Percentiles rank a stretch among this genome's conserved stretches.
These are phyloP conservation scores for Calcarius ornatus DNA, from an alignment of 2,113 vertebrate species.

Conservation along the genomic window DNA sequence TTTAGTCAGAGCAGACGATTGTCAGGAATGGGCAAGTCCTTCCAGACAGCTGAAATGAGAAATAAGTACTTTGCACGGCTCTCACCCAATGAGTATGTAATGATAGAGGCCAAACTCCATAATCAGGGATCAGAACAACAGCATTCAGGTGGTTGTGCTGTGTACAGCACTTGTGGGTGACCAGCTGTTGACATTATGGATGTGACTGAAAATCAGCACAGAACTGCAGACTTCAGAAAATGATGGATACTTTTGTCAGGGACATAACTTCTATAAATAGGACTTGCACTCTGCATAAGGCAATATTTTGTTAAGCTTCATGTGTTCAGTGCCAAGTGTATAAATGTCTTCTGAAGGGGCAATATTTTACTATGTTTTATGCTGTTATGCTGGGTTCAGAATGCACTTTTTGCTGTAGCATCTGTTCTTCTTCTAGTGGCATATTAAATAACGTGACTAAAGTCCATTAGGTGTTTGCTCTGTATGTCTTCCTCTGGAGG, in stretches of 20 bases:
- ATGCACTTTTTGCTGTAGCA: neutral
- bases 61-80: neutral
- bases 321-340: neutral
- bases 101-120: neutral
- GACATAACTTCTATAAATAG: neutral
- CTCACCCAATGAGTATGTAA: neutral
- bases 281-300: neutral
- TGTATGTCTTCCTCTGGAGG: neutral
- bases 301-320: neutral
- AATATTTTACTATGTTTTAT: neutral
- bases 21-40: neutral
- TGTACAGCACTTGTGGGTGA: neutral
- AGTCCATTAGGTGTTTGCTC: neutral
- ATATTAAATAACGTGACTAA: neutral
- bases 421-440: neutral
- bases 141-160: neutral
- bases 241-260: neutral
- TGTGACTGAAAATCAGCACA: neutral
- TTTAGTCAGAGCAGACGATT: neutral
- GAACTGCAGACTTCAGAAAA: neutral
- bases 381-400: neutral
- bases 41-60: neutral
- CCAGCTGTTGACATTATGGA: neutral
- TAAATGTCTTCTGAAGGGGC: neutral
- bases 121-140: neutral